Conservation (phyloP, 2,113 vertebrate species). For the Cryptomyrus ogoouensis region DNA sequence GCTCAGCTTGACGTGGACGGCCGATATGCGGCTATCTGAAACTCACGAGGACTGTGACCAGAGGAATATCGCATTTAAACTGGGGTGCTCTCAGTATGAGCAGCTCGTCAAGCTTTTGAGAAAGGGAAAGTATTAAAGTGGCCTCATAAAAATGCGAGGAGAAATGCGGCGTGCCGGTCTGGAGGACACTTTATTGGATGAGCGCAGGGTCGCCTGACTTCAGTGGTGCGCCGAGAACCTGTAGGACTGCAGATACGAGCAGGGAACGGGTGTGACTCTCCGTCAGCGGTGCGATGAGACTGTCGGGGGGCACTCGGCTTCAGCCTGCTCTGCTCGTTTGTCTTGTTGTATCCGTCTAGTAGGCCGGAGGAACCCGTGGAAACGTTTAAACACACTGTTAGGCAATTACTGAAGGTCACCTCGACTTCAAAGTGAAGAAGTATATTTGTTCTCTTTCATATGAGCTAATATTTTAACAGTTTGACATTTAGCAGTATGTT, state of each 20-base stretch:
- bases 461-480: neutral
- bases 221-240: constrained; percentile 32
- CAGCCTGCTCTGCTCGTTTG: neutral
- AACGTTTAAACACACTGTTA: neutral
- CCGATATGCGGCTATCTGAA: constrained; percentile 30
- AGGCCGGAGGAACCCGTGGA: neutral
- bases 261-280: constrained; percentile 17
- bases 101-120: constrained; percentile 26
- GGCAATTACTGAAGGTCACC: neutral
- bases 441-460: neutral
- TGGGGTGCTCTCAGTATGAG: constrained; percentile 52
- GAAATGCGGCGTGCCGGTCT: constrained; percentile 37
- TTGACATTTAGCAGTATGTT: neutral
- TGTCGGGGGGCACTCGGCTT: neutral
- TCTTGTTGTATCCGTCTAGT: neutral
- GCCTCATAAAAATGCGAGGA: constrained; percentile 51
- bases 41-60: constrained; percentile 22
- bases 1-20: constrained; percentile 18
- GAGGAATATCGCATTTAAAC: constrained; percentile 31
- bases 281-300: neutral
- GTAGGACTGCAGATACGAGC: constrained; percentile 20
- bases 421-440: neutral
- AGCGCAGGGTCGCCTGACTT: constrained; percentile 47
- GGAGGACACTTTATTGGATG: constrained; percentile 46
- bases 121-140: constrained; percentile 50